These are phyloP conservation scores for Phortica okadai DNA, from an alignment of 2,888 invertebrate genomes.

Conservation along the genomic window DNA sequence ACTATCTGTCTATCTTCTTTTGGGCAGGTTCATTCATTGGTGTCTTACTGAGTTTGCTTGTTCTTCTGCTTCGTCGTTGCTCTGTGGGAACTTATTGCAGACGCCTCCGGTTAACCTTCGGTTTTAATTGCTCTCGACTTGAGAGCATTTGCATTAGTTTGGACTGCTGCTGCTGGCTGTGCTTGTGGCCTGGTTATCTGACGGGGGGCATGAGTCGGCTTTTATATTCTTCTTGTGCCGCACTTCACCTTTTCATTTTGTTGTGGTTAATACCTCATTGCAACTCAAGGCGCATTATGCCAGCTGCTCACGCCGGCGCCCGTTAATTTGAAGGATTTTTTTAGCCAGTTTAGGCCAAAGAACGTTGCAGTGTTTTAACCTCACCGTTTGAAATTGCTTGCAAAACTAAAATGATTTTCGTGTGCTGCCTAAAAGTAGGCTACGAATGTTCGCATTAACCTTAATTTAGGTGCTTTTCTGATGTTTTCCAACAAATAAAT, in stretches of 20 bases:
- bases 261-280: conserved; percentile 63
- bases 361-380: neutral
- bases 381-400: conserved; percentile 46
- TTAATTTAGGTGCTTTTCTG: conserved; percentile 41
- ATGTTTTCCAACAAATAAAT: conserved; percentile 57
- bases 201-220: neutral
- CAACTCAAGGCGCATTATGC: conserved; percentile 51
- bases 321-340: too few species aligned
- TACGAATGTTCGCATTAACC: conserved; percentile 49
- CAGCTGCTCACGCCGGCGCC: neutral
- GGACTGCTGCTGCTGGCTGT: conserved; percentile 37
- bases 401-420: conserved; percentile 61
- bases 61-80: conserved; percentile 41
- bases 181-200: neutral
- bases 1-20: too few species aligned
- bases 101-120: conserved; percentile 39
- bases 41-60: conserved; percentile 23
- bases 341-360: too few species aligned
- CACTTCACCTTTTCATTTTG: conserved; percentile 47
- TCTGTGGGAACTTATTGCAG: conserved; percentile 32
- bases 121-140: conserved; percentile 30
- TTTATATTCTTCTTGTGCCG: conserved; percentile 43
- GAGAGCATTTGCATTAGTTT: conserved; percentile 64
- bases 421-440: conserved; percentile 58
- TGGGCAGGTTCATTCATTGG: neutral